A percentile compares a stretch with the other conserved stretches of the same genome.
These are phyloP conservation scores for Heteractis magnifica DNA, from an alignment of 92 coral and sea anemone genomes.

Conservation along the genomic window DNA sequence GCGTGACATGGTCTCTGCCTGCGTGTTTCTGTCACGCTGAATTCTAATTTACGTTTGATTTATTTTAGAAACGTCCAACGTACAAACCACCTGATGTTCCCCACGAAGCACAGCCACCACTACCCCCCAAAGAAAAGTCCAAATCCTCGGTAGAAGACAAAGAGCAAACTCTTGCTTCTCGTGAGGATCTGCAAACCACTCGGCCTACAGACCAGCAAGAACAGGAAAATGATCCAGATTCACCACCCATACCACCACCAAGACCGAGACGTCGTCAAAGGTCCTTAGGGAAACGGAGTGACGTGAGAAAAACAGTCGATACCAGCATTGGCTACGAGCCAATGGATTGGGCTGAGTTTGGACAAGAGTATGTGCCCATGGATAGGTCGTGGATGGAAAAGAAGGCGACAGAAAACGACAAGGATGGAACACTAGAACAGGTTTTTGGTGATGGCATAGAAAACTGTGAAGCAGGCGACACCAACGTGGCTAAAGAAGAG, in stretches of 20 bases:
- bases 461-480: background rate
- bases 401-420: background rate
- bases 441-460: background rate
- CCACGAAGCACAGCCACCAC: slow-evolving; percentile 10
- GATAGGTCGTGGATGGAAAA: background rate
- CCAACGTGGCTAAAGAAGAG: background rate
- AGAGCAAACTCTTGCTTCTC: background rate
- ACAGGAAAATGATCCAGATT: background rate
- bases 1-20: background rate
- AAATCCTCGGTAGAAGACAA: background rate
- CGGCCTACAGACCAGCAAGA: background rate
- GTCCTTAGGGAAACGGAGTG: background rate
- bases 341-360: background rate
- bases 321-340: background rate
- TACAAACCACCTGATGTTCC: slow-evolving; percentile 21
- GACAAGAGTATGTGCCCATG: slow-evolving; percentile 4
- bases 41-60: background rate
- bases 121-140: slow-evolving; percentile 19
- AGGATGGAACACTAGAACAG: slow-evolving; percentile 11
- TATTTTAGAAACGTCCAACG: slow-evolving; percentile 13
- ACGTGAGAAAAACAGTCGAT: background rate
- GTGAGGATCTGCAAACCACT: background rate
- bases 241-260: slow-evolving; percentile 4
- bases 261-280: background rate
- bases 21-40: background rate